phyloP scores from a whole-genome alignment of 53 echinoderm and acorn worm genomes.

The Glandiceps talaboti region DNA sequence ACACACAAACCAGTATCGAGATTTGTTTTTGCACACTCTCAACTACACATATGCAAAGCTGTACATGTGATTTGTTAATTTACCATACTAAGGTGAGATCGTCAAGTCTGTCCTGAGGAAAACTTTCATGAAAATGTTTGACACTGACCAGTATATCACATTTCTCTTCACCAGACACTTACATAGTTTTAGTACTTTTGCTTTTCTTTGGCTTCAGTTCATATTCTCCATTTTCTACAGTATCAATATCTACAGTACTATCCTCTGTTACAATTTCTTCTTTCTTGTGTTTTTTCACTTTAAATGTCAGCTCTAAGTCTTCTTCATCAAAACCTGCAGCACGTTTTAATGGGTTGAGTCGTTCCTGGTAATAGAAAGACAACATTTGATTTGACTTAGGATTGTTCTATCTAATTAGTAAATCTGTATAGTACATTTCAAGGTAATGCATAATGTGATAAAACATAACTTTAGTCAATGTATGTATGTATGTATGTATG shows the following conservation, averaged over 20 bases:
- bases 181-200: conserved; percentile 9
- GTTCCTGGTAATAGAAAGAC: conserved; percentile 38
- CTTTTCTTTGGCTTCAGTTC: conserved; percentile 2
- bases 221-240: conserved; percentile 10
- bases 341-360: conserved; percentile 46
- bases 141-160: too few relatives aligned
- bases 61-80: too few relatives aligned
- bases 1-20: too few relatives aligned
- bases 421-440: too few relatives aligned
- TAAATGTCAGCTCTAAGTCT: conserved; percentile 9
- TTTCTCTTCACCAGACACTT: too few relatives aligned
- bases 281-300: neutral
- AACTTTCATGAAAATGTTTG: too few relatives aligned
- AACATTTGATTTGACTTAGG: neutral
- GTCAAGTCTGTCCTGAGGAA: too few relatives aligned
- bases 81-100: too few relatives aligned
- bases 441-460: neutral
- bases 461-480: neutral
- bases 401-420: too few relatives aligned
- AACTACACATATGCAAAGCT: too few relatives aligned
- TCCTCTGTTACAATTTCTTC: neutral
- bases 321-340: conserved; percentile 55
- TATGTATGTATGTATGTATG: neutral
- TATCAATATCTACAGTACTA: conserved; percentile 18
- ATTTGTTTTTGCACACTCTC: too few relatives aligned